A percentile compares a stretch with the other conserved stretches of the same genome.
phyloP scores from a whole-genome alignment of 1,140 invertebrate genomes.

The Tetragnatha versicolor region DNA sequence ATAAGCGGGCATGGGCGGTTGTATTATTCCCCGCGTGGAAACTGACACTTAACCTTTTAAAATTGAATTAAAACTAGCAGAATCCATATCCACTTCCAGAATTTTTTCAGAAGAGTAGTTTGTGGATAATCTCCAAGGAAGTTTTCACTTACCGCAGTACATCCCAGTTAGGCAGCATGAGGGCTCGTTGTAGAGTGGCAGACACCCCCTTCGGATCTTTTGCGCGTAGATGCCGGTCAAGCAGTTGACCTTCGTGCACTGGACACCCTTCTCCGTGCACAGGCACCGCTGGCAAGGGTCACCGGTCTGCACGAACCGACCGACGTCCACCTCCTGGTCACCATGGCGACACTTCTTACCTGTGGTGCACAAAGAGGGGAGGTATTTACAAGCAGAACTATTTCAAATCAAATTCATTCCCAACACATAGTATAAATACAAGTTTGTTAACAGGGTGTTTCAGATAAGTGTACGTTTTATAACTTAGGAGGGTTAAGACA shows the following conservation, averaged over 20 bases:
- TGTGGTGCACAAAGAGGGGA: not conserved
- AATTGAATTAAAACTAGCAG: not conserved
- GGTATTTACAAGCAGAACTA: too few species aligned
- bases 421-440: not conserved
- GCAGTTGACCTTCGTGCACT: conserved; percentile 6
- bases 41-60: not conserved
- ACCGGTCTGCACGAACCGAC: not conserved
- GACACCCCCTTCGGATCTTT: not conserved
- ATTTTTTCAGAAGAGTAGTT: too few species aligned
- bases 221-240: not conserved
- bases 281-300: not conserved
- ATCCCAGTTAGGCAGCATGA: not conserved
- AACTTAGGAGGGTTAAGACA: not conserved
- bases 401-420: not conserved
- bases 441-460: not conserved
- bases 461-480: not conserved
- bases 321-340: not conserved
- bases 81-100: not conserved
- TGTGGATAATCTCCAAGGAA: not conserved
- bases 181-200: not conserved
- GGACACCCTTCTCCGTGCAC: not conserved
- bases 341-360: not conserved
- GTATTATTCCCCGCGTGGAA: not conserved
- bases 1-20: too few species aligned
- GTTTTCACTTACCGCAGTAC: conserved; percentile 7